A percentile compares a stretch with the other conserved stretches of the same genome.
These are phyloP conservation scores for Vireo altiloquus DNA, from an alignment of 2,113 vertebrate genomes.

Conservation along the genomic window DNA sequence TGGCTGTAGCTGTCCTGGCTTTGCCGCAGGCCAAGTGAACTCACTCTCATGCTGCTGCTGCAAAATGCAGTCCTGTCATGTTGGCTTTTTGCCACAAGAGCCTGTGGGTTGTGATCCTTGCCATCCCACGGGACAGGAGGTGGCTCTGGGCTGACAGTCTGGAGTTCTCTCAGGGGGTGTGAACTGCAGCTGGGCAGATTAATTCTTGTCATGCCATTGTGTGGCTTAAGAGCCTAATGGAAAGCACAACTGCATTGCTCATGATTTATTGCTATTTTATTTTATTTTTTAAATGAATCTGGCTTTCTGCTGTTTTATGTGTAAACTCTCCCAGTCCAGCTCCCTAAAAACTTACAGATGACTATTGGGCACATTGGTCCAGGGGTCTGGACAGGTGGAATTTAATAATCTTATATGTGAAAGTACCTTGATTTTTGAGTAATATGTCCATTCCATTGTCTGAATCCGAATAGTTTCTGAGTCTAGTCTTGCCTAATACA, in stretches of 20 bases:
- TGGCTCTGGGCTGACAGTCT: neutral
- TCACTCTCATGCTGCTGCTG: neutral
- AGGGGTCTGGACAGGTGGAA: neutral
- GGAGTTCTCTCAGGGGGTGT: neutral
- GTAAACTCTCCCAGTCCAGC: neutral
- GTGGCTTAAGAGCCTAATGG: neutral
- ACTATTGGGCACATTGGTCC: rapidly evolving
- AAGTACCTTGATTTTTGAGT: neutral
- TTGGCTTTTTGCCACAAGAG: neutral
- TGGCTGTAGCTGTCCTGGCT: neutral
- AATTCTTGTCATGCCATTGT: neutral
- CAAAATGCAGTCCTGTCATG: neutral
- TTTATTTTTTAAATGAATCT: neutral
- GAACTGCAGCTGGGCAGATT: neutral
- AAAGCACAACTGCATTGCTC: neutral
- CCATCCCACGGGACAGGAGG: neutral
- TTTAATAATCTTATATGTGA: neutral
- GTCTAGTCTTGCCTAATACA: neutral
- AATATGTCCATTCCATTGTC: neutral
- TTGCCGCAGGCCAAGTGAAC: neutral
- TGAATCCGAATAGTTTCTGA: neutral
- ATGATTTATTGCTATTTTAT: neutral
- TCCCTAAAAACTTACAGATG: neutral
- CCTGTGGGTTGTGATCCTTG: neutral
- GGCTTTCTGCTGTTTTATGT: neutral